Percentiles rank a stretch among this genome's conserved stretches.
These are phyloP conservation scores for Ochotona princeps DNA, from an alignment of 2,113 vertebrate species.

Conservation along the genomic window DNA sequence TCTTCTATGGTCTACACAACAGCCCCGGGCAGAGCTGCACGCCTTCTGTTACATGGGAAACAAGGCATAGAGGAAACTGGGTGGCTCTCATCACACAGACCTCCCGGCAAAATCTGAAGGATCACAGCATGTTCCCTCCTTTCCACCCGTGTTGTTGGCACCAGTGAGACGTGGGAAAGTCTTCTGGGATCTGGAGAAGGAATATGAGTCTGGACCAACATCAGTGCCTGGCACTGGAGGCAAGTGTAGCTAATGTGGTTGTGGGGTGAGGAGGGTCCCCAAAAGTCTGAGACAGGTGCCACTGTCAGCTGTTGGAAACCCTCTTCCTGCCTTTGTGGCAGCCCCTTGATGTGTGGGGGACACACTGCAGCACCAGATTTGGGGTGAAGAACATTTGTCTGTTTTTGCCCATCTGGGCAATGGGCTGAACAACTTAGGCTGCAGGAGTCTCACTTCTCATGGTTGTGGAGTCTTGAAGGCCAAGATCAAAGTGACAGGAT, in stretches of 20 bases:
- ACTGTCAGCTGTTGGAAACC: accelerated
- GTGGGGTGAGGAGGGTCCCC: neutral
- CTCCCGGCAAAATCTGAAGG: neutral
- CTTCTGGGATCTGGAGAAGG: neutral
- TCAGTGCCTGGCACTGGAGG: neutral
- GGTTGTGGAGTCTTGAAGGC: neutral
- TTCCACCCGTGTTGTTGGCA: neutral
- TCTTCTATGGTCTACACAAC: neutral
- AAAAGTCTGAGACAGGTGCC: neutral
- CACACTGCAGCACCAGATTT: neutral
- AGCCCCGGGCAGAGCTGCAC: neutral
- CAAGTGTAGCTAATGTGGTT: neutral
- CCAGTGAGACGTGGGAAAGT: neutral
- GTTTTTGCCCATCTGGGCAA: neutral
- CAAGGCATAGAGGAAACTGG: neutral
- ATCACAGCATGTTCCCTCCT: accelerated
- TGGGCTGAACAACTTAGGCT: neutral
- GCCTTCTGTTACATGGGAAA: neutral
- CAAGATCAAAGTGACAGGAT: neutral
- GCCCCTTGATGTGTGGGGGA: neutral
- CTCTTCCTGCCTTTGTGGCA: neutral
- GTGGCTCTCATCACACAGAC: neutral
- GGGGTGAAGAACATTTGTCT: neutral
- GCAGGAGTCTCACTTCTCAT: neutral
- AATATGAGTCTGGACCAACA: neutral